Conservation (phyloP, 2,113 vertebrate species). For the Tapirus terrestris region DNA sequence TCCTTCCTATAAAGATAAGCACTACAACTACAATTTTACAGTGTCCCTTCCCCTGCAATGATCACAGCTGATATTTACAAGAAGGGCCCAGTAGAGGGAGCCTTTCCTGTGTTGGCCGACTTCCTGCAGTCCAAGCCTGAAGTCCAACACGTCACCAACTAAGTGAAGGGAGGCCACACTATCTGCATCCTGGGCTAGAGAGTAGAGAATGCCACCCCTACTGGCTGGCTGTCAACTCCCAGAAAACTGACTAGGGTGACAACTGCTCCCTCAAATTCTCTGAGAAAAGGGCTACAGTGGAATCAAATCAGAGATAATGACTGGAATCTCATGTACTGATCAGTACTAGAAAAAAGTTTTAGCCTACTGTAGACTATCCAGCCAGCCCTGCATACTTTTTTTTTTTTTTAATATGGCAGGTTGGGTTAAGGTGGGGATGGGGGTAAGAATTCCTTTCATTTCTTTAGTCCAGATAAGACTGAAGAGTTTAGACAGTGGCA, state of each 20-base stretch:
- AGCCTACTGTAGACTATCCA: neutral
- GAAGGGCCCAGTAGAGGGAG: conserved; percentile 81
- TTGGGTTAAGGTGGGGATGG: neutral
- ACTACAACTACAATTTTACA: conserved; percentile 89
- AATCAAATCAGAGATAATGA: conserved; percentile 91
- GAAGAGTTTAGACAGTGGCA: neutral
- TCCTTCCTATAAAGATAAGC: conserved; percentile 86
- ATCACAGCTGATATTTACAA: conserved; percentile 91
- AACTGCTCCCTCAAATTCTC: conserved; percentile 93
- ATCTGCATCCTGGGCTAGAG: conserved; percentile 93
- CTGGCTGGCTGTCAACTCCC: conserved; percentile 94
- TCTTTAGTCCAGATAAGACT: neutral
- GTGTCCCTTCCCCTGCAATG: conserved; percentile 80
- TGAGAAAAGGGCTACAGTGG: conserved; percentile 91
- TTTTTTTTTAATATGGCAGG: neutral
- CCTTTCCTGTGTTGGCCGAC: conserved; percentile 90
- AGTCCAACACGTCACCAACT: conserved; percentile 88
- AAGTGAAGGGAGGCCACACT: conserved; percentile 89
- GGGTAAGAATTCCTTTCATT: neutral
- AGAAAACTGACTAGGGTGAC: conserved; percentile 94
- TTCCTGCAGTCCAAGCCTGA: conserved; percentile 91
- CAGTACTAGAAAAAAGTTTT: conserved; percentile 75
- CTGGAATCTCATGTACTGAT: conserved; percentile 86
- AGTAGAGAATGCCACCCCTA: conserved; percentile 87
- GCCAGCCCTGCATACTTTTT: neutral